Percentiles rank a stretch among this genome's conserved stretches.
phyloP scores from a whole-genome alignment of 1,140 invertebrate genomes.

The Papilio polyxenes region DNA sequence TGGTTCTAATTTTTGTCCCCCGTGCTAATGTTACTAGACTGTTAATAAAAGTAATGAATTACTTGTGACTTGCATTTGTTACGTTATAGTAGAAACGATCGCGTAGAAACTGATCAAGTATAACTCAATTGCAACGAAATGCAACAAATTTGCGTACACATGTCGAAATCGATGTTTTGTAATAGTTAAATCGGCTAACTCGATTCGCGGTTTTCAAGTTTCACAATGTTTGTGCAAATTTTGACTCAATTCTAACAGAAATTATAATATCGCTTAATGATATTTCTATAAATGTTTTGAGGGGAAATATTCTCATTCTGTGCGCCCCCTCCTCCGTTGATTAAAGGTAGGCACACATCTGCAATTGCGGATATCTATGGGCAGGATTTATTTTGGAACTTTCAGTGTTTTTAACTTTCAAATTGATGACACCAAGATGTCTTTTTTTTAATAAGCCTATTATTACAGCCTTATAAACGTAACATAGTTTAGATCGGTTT shows the following conservation, averaged over 20 bases:
- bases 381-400: too few relatives aligned
- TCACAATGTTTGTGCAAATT: conserved; percentile 27
- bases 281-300: background rate
- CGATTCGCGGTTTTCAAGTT: conserved; percentile 17
- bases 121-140: conserved; percentile 20
- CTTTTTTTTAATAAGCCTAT: too few relatives aligned
- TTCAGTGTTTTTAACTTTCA: too few relatives aligned
- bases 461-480: too few relatives aligned
- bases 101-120: conserved; percentile 15
- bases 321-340: too few relatives aligned
- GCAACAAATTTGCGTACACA: conserved; percentile 27
- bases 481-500: too few relatives aligned
- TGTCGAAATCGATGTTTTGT: conserved; percentile 14
- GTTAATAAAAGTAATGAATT: background rate
- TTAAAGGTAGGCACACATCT: too few relatives aligned
- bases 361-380: too few relatives aligned
- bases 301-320: too few relatives aligned
- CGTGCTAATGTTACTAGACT: too few relatives aligned
- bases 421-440: too few relatives aligned
- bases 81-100: conserved; percentile 1
- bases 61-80: background rate
- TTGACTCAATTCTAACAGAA: conserved; percentile 9
- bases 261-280: background rate
- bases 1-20: too few relatives aligned
- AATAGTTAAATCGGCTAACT: conserved; percentile 18